phyloP scores from a whole-genome alignment of 1,140 invertebrate species.

The Phortica variegata region DNA sequence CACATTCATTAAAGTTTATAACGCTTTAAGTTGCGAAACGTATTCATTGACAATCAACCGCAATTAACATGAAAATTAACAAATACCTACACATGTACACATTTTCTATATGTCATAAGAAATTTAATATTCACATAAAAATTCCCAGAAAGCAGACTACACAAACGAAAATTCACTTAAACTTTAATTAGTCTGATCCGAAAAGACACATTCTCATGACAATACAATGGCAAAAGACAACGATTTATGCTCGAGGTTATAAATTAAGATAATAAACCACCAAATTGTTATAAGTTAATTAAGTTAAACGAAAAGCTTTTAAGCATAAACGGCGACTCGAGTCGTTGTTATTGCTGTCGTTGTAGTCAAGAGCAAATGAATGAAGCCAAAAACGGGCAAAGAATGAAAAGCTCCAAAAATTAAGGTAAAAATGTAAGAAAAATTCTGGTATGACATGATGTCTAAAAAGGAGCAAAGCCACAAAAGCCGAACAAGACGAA shows the following conservation, averaged over 20 bases:
- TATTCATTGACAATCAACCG: too few species aligned
- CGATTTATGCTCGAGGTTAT: constrained; percentile 34
- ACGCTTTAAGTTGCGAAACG: too few species aligned
- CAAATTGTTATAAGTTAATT: constrained; percentile 53
- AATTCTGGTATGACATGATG: too few species aligned
- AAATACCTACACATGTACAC: too few species aligned
- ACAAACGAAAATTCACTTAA: constrained; percentile 28
- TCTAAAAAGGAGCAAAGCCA: too few species aligned
- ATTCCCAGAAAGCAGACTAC: background rate
- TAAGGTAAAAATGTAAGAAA: too few species aligned
- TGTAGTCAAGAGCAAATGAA: constrained; percentile 17
- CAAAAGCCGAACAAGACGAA: constrained; percentile 8
- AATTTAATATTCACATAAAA: constrained; percentile 21
- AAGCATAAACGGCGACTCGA: constrained; percentile 21
- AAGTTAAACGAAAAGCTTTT: constrained; percentile 52
- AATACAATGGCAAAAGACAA: constrained; percentile 10
- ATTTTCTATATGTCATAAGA: background rate
- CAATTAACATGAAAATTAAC: too few species aligned
- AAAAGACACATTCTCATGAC: too few species aligned
- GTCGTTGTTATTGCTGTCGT: constrained; percentile 8
- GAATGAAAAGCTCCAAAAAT: constrained; percentile 26
- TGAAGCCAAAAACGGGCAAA: constrained; percentile 4
- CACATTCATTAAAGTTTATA: too few species aligned
- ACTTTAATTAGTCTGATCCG: constrained; percentile 16
- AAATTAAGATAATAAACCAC: constrained; percentile 48